Evolutionary conservation across 2,888 invertebrate species (phyloP), one percentile per base, ranked within the genome.

Genomic region (Tenthredo notha): DNA sequence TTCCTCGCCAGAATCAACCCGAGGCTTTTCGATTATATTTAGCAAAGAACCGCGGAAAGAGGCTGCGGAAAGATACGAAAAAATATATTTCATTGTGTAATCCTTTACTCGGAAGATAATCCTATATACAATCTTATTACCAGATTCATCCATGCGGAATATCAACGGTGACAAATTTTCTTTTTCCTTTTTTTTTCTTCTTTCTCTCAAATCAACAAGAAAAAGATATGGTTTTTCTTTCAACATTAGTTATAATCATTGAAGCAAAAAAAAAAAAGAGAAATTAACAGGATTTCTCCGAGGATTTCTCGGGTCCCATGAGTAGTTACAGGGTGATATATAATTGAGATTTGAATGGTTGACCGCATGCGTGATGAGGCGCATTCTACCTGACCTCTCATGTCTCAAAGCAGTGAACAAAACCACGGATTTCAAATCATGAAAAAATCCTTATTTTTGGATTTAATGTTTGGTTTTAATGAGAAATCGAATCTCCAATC

Each of bases 81-180:
- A 92, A 91, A 91, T 92, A 92, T 92, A 92, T 92, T 92, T 92
- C 92, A 92, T 92, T 92, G 92, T 92, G 91, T 92, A 92, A 92
- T 92, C 92, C 91, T 25, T 75, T 25, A 88, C 88, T 88, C 86
- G 85, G 61, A 85, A 87, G 89, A 89, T 89, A 89, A 88, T 77
- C 85, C 74, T 80, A 18, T 29, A 37, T 37, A 37, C 37, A 58
- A 65, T 61, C n/a, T 70, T 47, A 47, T 70, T 40, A 21, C 58
- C 54, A 74, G 84, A 75, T 78, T 84, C 47, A 12, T 61, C 61
- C 25, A 21, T 25, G 61, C 61, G 25, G 10, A 61, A 25, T 61
- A 61, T 21, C 25, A 61, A 61, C 61, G 61, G 10, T 25, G 61
- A 61, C 61, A 61, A 61, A 61, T 25, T 61, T 25, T 10, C 25